Evolutionary conservation across 2,113 vertebrate genomes (phyloP).

Genomic region (Dicerorhinus sumatrensis): DNA sequence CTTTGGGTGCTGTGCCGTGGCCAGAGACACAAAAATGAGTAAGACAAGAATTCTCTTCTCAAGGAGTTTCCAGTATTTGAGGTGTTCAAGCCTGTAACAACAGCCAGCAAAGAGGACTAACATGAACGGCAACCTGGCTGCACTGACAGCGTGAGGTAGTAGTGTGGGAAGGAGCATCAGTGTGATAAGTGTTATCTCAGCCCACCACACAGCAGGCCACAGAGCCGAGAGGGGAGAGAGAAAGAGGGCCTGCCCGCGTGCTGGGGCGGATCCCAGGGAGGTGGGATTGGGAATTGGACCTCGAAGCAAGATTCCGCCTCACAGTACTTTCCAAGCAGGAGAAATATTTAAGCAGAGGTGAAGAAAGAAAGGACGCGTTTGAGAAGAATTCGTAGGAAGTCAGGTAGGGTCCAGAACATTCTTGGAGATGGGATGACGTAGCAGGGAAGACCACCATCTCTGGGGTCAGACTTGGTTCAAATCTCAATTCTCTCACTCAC

Average conservation of each 20-base stretch:
- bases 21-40: background rate
- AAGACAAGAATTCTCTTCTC: background rate
- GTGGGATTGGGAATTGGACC: background rate
- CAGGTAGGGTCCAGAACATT: background rate
- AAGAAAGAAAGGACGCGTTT: background rate
- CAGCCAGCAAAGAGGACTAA: background rate
- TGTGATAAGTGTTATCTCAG: background rate
- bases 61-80: background rate
- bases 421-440: background rate
- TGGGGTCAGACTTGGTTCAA: background rate
- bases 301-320: background rate
- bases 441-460: background rate
- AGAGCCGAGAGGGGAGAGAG: background rate
- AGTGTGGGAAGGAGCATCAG: fast-evolving
- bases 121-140: background rate
- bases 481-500: background rate
- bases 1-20: background rate
- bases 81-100: background rate
- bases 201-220: background rate
- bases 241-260: background rate
- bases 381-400: background rate
- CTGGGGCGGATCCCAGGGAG: background rate
- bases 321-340: background rate
- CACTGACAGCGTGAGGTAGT: too few species aligned
- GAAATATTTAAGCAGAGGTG: background rate